Conservation (phyloP, 2,888 invertebrate genomes). For the Penaeus monodon region DNA sequence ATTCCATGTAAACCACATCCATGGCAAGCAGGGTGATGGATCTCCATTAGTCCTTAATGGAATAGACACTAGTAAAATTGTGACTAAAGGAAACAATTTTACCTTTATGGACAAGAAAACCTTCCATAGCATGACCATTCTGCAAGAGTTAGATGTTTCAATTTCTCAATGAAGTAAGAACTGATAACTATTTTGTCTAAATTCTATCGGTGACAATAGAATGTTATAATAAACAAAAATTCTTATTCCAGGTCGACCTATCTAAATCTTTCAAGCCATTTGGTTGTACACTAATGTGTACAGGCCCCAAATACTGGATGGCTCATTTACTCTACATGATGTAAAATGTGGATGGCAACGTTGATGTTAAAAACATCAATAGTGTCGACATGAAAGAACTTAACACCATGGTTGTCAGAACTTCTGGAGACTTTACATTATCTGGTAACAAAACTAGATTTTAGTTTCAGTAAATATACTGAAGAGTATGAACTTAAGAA, state of each 20-base stretch:
- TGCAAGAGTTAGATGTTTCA: neutral
- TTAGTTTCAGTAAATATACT: too few species aligned
- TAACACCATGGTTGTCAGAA: neutral
- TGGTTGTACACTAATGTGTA: neutral
- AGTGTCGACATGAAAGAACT: neutral
- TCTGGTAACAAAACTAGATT: neutral
- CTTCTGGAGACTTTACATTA: neutral
- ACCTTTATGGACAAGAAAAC: slow-evolving; percentile 26
- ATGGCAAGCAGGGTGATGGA: neutral
- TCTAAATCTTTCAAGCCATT: neutral
- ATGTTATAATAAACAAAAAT: neutral
- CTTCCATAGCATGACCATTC: neutral
- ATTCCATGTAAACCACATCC: neutral
- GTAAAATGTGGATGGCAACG: slow-evolving; percentile 6
- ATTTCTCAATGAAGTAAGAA: slow-evolving; percentile 17
- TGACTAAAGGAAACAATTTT: neutral
- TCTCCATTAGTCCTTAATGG: neutral
- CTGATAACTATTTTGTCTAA: too few species aligned
- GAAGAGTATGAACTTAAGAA: too few species aligned
- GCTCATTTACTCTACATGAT: neutral
- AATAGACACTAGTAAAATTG: slow-evolving; percentile 9
- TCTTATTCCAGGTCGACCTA: neutral
- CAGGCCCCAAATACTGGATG: neutral
- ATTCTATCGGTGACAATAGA: fast-evolving
- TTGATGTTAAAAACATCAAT: neutral